Percentiles rank a stretch among this genome's conserved stretches.
These are phyloP conservation scores for Cryptops parisi DNA, from an alignment of 2,888 invertebrate species.

Conservation along the genomic window DNA sequence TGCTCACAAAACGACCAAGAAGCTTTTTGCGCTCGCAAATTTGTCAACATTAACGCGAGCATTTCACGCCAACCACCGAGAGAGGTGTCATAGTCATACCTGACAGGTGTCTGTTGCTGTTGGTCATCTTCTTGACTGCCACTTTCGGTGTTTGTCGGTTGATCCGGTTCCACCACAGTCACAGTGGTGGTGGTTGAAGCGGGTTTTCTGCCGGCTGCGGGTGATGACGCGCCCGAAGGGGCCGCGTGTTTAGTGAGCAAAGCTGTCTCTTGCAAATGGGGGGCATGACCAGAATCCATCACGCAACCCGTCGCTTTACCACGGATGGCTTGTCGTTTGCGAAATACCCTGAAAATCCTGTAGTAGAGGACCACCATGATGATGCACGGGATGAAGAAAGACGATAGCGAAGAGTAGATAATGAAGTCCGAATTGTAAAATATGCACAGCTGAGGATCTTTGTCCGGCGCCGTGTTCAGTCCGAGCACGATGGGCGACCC, in stretches of 20 bases:
- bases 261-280: slow-evolving; percentile 53
- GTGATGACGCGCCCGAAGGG: background rate
- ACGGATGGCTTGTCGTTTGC: slow-evolving; percentile 19
- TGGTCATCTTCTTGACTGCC: slow-evolving; percentile 48
- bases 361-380: slow-evolving; percentile 97
- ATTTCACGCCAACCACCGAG: background rate
- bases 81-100: background rate
- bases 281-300: slow-evolving; percentile 57
- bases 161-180: no score
- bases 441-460: slow-evolving; percentile 69
- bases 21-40: background rate
- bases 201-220: background rate
- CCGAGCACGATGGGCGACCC: slow-evolving; percentile 93
- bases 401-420: slow-evolving; percentile 92
- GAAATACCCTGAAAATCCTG: slow-evolving; percentile 83
- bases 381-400: slow-evolving; percentile 97
- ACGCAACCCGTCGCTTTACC: no score
- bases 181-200: no score
- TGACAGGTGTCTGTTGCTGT: slow-evolving; percentile 2
- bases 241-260: slow-evolving; percentile 32
- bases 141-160: slow-evolving; percentile 57
- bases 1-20: background rate
- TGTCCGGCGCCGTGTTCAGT: slow-evolving; percentile 79
- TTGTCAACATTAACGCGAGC: background rate
- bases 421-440: slow-evolving; percentile 98